Base-by-base conservation (phyloP, 2,113 vertebrate genomes). In the Fregetta grallaria region DNA sequence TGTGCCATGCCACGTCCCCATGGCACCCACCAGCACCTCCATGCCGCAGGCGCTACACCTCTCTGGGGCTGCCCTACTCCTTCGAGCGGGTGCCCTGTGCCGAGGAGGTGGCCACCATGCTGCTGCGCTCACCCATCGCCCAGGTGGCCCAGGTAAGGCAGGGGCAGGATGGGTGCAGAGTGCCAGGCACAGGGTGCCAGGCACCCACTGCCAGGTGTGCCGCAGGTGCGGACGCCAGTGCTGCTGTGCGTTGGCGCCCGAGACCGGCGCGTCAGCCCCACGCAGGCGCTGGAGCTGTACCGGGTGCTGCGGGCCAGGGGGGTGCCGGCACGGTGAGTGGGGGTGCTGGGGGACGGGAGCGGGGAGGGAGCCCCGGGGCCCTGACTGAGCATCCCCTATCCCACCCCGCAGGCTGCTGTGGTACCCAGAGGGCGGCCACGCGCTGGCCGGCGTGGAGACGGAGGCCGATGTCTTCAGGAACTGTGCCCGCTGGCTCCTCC, bases 231-330 rank as follows among this genome's bases (percentile, higher is more conserved):
- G 81, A 96, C 98, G 1, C 98, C 98, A 0, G 93, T 99, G 89
- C 94, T 99, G 88, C 97, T 99, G 82, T 98, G 99, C 15, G 96
- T 98, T 82, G 98, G 98, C 0, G 98, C 91, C 29, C 97, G 62
- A 95, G 99, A 99, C 96, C 97, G 94, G 36, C 96, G 98, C 4
- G 98, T 99, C 91, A 98, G 98, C 73, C 98, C 99, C 56, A 98
- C 93, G 2, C 99, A 99, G 88, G 98, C 98, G 0, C 88, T 99
- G 95, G 99, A 99, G 97, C 98, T 99, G 77, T 99, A 99, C 82
- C 98, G 97, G 71, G 97, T 97, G 9, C 96, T 99, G 96, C 97
- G 97, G 95, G 98, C 98, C 97, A 97, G 98, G 77, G 96, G 92
- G 2, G 98, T 97, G 75, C 97, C 98, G 3, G 95, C 95, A 61